These are phyloP conservation scores for Palythoa caribaeorum DNA, from an alignment of 92 coral and sea anemone species.

Conservation along the genomic window DNA sequence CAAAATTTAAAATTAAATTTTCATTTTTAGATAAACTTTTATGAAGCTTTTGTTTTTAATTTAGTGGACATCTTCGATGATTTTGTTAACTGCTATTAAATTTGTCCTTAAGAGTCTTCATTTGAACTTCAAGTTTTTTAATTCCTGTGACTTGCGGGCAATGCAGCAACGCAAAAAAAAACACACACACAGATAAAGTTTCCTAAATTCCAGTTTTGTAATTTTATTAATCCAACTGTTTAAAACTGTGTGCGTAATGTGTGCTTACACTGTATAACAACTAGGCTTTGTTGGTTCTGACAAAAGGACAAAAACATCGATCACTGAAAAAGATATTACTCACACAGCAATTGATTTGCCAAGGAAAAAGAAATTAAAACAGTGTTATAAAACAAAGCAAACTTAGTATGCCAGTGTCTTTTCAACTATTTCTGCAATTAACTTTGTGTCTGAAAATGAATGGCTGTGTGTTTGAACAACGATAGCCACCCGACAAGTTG, in stretches of 20 bases:
- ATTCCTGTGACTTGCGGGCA: not conserved
- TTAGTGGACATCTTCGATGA: too few relatives aligned
- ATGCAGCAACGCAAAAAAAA: not conserved
- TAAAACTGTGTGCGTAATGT: not conserved
- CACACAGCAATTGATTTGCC: not conserved
- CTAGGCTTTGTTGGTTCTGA: not conserved
- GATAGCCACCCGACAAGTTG: slow-evolving; percentile 5
- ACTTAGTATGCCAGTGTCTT: not conserved
- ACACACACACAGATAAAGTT: not conserved
- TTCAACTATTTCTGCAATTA: slow-evolving; percentile 31
- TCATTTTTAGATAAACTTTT: too few relatives aligned
- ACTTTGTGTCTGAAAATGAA: slow-evolving; percentile 26
- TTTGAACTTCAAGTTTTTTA: not conserved
- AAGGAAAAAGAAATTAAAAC: slow-evolving; percentile 2
- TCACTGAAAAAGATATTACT: not conserved
- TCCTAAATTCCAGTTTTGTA: not conserved
- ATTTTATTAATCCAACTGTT: not conserved
- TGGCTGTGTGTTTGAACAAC: slow-evolving; percentile 15
- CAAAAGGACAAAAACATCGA: not conserved
- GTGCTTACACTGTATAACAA: not conserved
- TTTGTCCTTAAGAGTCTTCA: not conserved
- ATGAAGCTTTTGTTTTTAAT: too few relatives aligned
- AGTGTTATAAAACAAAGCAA: slow-evolving; percentile 21
- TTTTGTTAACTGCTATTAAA: too few relatives aligned
- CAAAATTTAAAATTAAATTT: too few relatives aligned